Percentiles rank a stretch among this genome's conserved stretches.
phyloP scores from a whole-genome alignment of 2,888 invertebrate species.

The Lissocephala sabroskyi region DNA sequence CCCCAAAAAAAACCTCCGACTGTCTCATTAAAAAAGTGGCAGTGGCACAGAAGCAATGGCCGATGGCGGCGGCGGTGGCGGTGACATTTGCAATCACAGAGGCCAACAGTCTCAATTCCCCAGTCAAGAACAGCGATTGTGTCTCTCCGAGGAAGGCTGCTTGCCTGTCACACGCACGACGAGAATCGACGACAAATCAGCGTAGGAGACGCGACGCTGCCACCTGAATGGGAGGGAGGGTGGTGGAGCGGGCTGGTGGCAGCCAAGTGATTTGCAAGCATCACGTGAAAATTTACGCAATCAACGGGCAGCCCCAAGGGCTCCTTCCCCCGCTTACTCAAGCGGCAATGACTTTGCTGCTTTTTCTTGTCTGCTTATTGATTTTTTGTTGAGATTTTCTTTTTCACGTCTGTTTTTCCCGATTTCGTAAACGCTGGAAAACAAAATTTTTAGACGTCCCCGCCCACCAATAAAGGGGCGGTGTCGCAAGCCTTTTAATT shows the following conservation, averaged over 20 bases:
- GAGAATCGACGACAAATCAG: not conserved
- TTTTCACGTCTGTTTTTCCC: constrained; percentile 2
- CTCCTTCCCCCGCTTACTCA: too few species aligned
- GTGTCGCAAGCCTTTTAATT: constrained; percentile 31
- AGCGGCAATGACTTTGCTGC: too few species aligned
- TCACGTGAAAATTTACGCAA: constrained; percentile 51
- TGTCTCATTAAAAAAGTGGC: constrained; percentile 1
- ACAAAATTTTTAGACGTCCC: constrained; percentile 15
- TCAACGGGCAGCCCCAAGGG: constrained; percentile 18
- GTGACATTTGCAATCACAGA: constrained; percentile 34
- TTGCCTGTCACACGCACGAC: constrained; percentile 35
- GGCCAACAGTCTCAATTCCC: constrained; percentile 8
- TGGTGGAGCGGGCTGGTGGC: not conserved
- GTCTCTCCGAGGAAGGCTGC: constrained; percentile 46
- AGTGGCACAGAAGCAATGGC: not conserved
- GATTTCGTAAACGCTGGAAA: constrained; percentile 25
- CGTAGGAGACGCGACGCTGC: not conserved
- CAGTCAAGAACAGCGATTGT: constrained; percentile 29
- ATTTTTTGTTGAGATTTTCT: constrained; percentile 16
- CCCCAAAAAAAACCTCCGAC: constrained; percentile 7
- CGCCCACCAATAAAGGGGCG: not conserved
- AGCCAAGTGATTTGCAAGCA: constrained; percentile 16
- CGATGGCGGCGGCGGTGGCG: constrained; percentile 18
- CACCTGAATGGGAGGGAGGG: not conserved
- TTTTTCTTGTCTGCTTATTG: constrained; percentile 13